Evolutionary conservation across 2,113 vertebrate genomes (phyloP), one percentile per base, ranked within the genome.

Genomic region (Noctilio leporinus): DNA sequence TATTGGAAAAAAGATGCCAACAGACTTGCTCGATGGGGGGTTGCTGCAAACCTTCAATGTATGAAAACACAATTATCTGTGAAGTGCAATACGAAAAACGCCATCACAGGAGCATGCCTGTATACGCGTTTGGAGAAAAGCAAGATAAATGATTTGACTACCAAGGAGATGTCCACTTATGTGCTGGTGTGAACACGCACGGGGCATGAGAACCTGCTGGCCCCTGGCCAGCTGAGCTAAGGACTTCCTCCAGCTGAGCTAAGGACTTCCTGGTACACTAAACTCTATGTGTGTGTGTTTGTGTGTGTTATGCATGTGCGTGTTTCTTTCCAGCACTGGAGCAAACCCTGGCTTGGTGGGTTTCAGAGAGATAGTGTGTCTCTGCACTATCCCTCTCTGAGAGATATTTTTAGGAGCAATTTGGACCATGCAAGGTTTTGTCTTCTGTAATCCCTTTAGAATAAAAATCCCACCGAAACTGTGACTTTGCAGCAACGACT

Each of bases 381-480:
- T 43, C 19, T 35, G 65, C 11, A 53, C 57, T 59, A 11, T 4
- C 57, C 57, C 26, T 55, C 45, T 89, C 35, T 35, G 33, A 40
- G 9, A 22, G 55, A 43, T 89, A n/a, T 86, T 80, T 57, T 12
- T 17, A 33, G 75, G 57, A 89, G 43, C 30, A 30, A 20, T 81
- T 49, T 81, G 81, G 47, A 55, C 43, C 10, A 53, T 14, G 17
- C 2, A 22, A 62, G 51, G 28, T 59, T 57, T 43, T 86, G 67
- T n/a, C 26, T 73, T 51, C 38, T 24, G 10, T 24, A 67, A 88
- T 88, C 10, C n/a, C 45, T 73, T 57, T 33, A 47, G 53, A 73
- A 80, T n/a, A 89, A 78, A 80, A 72, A 95, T 38, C 11, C 38
- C 19, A 35, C 59, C 12, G 43, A 35, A 80, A 70, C 80, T 24